Evolutionary conservation across 2,888 invertebrate species (phyloP).

Genomic region (Tricholauxania praeusta): DNA sequence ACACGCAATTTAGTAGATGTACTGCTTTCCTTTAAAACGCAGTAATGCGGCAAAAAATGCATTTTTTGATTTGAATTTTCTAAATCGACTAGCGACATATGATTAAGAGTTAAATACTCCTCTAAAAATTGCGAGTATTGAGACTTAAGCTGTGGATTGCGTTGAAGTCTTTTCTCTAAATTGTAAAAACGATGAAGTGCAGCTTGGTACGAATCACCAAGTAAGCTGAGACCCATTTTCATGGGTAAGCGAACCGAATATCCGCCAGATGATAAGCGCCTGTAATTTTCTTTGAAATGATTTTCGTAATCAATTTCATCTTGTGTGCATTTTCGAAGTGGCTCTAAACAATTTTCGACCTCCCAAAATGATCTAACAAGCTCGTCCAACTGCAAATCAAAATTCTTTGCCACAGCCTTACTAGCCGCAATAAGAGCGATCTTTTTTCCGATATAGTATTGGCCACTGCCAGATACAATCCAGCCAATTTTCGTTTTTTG

Average conservation of each 20-base stretch:
- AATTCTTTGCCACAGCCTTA: neutral
- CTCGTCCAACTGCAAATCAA: constrained; percentile 14
- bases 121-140: constrained; percentile 31
- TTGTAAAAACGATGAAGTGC: constrained; percentile 10
- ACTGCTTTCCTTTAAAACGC: constrained; percentile 30
- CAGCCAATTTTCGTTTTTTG: constrained; percentile 47
- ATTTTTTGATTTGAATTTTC: constrained; percentile 3
- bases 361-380: constrained; percentile 41
- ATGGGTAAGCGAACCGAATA: constrained; percentile 30
- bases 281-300: constrained; percentile 36
- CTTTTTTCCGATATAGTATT: neutral
- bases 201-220: constrained; percentile 39
- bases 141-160: constrained; percentile 21
- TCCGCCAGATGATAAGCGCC: constrained; percentile 22
- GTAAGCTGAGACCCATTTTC: neutral
- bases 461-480: constrained; percentile 43
- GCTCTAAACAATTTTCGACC: constrained; percentile 31
- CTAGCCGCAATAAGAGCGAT: neutral
- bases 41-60: constrained; percentile 34
- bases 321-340: neutral
- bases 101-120: constrained; percentile 36
- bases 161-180: constrained; percentile 38
- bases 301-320: constrained; percentile 31
- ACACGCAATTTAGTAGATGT: neutral
- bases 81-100: constrained; percentile 19